These are phyloP conservation scores for Crepidodera aurea DNA, from an alignment of 2,888 invertebrate genomes.

Conservation along the genomic window DNA sequence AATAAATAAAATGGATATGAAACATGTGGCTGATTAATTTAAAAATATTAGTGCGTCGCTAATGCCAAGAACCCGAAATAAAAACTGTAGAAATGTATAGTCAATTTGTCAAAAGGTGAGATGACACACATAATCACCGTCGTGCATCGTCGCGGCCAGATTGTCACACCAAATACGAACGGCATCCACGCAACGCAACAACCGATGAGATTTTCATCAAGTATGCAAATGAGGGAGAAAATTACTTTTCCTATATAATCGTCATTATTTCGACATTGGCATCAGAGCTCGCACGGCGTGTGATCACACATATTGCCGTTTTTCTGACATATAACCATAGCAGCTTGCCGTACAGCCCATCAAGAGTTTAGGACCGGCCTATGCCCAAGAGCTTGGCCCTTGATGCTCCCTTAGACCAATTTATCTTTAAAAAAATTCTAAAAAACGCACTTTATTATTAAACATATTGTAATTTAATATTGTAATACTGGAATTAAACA, in stretches of 20 bases:
- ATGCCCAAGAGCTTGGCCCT: too few species aligned
- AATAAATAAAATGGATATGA: too few species aligned
- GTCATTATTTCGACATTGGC: constrained; percentile 64
- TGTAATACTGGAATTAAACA: too few species aligned
- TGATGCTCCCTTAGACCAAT: too few species aligned
- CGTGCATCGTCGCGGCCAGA: not conserved
- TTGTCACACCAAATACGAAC: not conserved
- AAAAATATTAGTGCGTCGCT: too few species aligned
- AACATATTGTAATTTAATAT: too few species aligned
- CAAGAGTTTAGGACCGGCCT: not conserved
- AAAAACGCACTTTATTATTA: too few species aligned
- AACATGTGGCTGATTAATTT: too few species aligned
- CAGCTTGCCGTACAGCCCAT: constrained; percentile 39
- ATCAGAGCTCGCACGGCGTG: constrained; percentile 53
- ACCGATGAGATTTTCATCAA: constrained; percentile 63
- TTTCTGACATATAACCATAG: constrained; percentile 51
- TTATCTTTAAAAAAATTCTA: too few species aligned
- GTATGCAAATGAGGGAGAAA: constrained; percentile 64
- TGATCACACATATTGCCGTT: constrained; percentile 60
- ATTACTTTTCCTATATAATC: constrained; percentile 65
- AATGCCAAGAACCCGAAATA: not conserved
- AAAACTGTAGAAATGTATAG: not conserved
- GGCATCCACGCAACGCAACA: not conserved
- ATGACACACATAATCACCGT: too few species aligned
- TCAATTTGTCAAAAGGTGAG: constrained; percentile 7